Percentiles rank a stretch among this genome's conserved stretches.
These are phyloP conservation scores for Trichomycterus rosablanca DNA, from an alignment of 2,113 vertebrate genomes.

Conservation along the genomic window DNA sequence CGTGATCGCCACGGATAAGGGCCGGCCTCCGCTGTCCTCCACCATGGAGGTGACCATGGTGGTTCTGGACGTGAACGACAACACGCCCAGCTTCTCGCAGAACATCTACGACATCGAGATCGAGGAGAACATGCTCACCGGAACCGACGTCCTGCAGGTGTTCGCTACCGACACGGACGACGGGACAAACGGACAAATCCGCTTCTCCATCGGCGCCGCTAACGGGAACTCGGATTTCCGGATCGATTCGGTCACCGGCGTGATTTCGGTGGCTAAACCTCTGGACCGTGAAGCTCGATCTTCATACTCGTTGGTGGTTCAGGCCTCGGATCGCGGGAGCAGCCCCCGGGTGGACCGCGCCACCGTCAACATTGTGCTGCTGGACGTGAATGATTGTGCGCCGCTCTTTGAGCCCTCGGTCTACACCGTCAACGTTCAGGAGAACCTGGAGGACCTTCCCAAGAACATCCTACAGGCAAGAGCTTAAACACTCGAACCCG, in stretches of 20 bases:
- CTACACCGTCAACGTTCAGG: slow-evolving; percentile 79
- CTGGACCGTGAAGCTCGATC: slow-evolving; percentile 80
- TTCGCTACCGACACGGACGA: slow-evolving; percentile 81
- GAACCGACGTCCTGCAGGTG: slow-evolving; percentile 84
- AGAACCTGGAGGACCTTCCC: slow-evolving; percentile 78
- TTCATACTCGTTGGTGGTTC: slow-evolving; percentile 77
- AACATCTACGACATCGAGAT: slow-evolving; percentile 83
- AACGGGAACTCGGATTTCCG: slow-evolving; percentile 77
- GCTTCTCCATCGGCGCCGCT: slow-evolving; percentile 75
- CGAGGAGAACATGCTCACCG: slow-evolving; percentile 79
- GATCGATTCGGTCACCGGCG: slow-evolving; percentile 87
- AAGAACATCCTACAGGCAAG: slow-evolving; percentile 86
- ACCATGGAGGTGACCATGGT: slow-evolving; percentile 79
- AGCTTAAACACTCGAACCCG: neutral
- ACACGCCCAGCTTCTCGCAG: slow-evolving; percentile 83
- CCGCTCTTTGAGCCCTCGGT: slow-evolving; percentile 88
- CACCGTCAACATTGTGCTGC: slow-evolving; percentile 74
- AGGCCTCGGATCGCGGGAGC: slow-evolving; percentile 83
- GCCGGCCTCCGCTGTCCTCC: slow-evolving; percentile 80
- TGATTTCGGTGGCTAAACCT: slow-evolving; percentile 82
- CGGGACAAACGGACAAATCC: slow-evolving; percentile 88
- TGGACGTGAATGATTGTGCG: slow-evolving; percentile 85
- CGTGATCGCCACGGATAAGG: slow-evolving; percentile 89
- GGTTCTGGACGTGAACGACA: slow-evolving; percentile 91
- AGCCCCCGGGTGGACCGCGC: slow-evolving; percentile 76